Base-by-base conservation (phyloP, 2,113 vertebrate genomes). In the Nesoenas mayeri region DNA sequence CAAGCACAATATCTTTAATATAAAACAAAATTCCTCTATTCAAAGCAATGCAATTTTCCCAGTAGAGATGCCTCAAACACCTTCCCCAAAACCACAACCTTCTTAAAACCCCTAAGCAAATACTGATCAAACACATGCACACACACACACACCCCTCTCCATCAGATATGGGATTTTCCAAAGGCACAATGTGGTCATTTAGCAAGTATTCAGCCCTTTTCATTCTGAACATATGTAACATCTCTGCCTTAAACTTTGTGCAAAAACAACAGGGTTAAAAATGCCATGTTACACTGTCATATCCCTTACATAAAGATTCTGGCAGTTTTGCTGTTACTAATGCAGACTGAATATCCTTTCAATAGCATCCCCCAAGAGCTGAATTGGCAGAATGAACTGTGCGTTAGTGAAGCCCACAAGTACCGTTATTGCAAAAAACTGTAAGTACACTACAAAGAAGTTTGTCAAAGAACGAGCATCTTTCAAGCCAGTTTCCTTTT, bases 391-490 rank as follows among this genome's bases (percentile, higher is more conserved):
- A 79, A 48, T 7, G 34, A 67, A 42, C 40, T 21, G 12, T 17
- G 32, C 10, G 6, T 54, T 61, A 95, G 53, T 16, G 31, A 91
- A 87, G 19, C 8, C 48, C 78, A 15, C 13, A 32, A 82, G 57
- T 15, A 38, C n/a, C 16, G 4, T 34, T 88, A 69, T 7, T 65
- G 5, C 18, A 62, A 77, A 88, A 70, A 34, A 20, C 3, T 2
- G 0, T 15, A 62, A 0, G 0, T 4, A 34, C 3, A 1, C 36
- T 15, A 85, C 40, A 89, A 61, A 75, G 34, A n/a, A 20, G 34
- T 58, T 74, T 22, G 40, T 51, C 71, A 58, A 24, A 88, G 44
- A 25, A 75, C 60, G 10, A 56, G 26, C 0, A 0, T 29, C 74
- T 85, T 93, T 80, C n/a, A 85, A 96, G 60, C 9, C 22, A 38